Conservation (phyloP, 2,797 vertebrate species). For the Cuculus canorus region DNA sequence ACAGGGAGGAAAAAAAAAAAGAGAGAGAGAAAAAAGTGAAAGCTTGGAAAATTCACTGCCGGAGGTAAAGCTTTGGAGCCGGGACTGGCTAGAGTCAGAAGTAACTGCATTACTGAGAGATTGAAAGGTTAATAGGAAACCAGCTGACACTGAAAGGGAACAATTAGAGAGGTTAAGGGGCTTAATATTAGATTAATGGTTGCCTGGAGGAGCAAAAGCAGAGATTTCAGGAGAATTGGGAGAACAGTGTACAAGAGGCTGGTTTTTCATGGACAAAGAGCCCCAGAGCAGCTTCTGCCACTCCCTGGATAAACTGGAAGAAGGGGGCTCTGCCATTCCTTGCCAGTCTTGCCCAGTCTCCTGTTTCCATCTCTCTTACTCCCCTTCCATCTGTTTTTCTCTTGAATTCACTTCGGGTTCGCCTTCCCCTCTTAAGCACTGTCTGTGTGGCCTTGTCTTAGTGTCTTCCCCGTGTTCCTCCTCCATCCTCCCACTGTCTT, state of each 20-base stretch:
- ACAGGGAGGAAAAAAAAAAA: background rate
- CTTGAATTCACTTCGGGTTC: background rate
- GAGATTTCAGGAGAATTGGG: constrained; percentile 63
- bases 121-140: constrained; percentile 75
- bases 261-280: background rate
- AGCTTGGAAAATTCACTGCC: constrained; percentile 65
- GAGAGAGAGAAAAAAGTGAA: background rate
- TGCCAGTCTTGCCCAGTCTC: background rate
- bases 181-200: constrained; percentile 72
- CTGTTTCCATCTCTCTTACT: background rate
- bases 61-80: constrained; percentile 61
- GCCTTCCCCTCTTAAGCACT: fast-evolving
- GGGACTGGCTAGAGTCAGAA: constrained; percentile 57
- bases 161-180: constrained; percentile 74
- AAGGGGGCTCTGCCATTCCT: background rate
- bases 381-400: background rate
- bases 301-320: background rate
- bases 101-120: constrained; percentile 72
- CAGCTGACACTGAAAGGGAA: constrained; percentile 70
- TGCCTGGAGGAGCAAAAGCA: constrained; percentile 67
- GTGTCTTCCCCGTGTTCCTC: background rate
- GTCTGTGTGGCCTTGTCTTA: background rate
- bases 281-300: background rate
- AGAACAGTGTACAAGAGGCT: background rate
- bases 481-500: background rate